phyloP scores from a whole-genome alignment of 1,140 invertebrate species.

The Batillaria attramentaria region DNA sequence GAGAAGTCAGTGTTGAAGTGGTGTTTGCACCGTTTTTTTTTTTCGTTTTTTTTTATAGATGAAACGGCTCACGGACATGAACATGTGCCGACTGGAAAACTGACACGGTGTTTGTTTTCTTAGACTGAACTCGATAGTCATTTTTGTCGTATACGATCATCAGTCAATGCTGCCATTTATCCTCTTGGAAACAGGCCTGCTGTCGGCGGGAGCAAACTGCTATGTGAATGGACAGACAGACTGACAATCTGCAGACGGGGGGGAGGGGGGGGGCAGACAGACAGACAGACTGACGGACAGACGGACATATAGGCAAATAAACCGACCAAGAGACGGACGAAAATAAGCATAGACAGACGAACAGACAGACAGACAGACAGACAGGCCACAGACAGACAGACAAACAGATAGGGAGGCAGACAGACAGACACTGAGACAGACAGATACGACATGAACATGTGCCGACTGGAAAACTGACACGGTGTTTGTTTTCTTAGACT shows the following conservation, averaged over 20 bases:
- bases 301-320: neutral
- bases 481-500: no score
- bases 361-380: neutral
- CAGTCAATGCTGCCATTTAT: no score
- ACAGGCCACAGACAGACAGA: neutral
- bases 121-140: no score
- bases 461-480: neutral
- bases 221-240: neutral
- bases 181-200: neutral
- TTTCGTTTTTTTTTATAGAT: no score
- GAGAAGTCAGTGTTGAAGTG: no score
- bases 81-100: no score
- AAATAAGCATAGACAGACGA: neutral
- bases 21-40: no score
- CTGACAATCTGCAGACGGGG: neutral
- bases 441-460: neutral
- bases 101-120: no score
- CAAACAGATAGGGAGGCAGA: neutral
- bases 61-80: no score
- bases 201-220: neutral
- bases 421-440: conserved; percentile 3
- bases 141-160: no score
- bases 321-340: neutral
- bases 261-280: neutral
- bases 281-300: neutral